phyloP scores from a whole-genome alignment of 1,140 invertebrate species.

The Hyphantria cunea region DNA sequence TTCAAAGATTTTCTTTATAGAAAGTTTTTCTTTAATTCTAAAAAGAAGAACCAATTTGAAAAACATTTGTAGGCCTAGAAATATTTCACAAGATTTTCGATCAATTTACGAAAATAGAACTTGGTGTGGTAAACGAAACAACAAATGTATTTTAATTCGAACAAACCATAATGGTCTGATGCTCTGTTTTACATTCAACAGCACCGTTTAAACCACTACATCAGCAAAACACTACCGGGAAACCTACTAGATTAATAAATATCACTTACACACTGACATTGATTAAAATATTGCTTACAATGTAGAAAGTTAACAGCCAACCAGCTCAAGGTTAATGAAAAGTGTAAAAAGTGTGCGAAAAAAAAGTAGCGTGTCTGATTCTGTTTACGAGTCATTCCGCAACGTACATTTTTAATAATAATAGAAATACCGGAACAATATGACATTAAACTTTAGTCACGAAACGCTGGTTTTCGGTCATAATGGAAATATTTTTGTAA shows the following conservation, averaged over 20 bases:
- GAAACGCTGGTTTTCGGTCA: conserved; percentile 5
- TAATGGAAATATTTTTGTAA: conserved; percentile 23
- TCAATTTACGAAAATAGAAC: too few species aligned
- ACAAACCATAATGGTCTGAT: too few species aligned
- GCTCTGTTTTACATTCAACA: too few species aligned
- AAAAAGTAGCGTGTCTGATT: conserved; percentile 50
- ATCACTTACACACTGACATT: not conserved
- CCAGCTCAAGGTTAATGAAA: conserved; percentile 62
- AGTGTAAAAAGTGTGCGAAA: conserved; percentile 46
- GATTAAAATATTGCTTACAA: conserved; percentile 14
- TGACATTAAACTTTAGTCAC: conserved; percentile 22
- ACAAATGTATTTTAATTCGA: too few species aligned
- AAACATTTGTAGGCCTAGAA: too few species aligned
- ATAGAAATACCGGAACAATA: conserved; percentile 39
- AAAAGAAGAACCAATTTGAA: too few species aligned
- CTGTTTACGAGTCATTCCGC: conserved; percentile 52
- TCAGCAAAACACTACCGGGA: not conserved
- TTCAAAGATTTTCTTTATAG: too few species aligned
- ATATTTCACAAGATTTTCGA: too few species aligned
- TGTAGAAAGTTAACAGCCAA: conserved; percentile 52
- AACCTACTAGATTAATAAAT: not conserved
- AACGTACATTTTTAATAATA: conserved; percentile 33
- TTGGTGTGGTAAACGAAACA: too few species aligned
- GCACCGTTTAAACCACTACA: too few species aligned
- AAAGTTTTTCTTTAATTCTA: too few species aligned